Base-by-base conservation (phyloP, 2,888 invertebrate genomes). In the Nesidiocoris tenuis region DNA sequence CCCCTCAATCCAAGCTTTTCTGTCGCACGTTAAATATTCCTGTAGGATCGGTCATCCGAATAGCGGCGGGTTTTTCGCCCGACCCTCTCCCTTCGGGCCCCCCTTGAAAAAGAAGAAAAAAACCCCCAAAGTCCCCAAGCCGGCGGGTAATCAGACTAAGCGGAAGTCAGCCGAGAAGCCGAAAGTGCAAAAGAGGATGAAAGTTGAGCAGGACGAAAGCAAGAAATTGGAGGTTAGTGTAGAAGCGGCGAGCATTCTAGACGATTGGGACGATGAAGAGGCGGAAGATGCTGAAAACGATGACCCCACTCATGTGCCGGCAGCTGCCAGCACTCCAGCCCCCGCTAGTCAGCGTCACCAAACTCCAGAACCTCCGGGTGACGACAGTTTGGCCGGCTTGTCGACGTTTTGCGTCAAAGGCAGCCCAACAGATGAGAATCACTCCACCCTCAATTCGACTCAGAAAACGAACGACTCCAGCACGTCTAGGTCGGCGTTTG, bases 181-280 rank as follows among this genome's bases (percentile, higher is more conserved):
- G 12, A 39, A 39, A 5, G 59, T 59, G n/a, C n/a, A 59, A n/a
- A 59, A 59, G n/a, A 59, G 19, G 59, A 59, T 9, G n/a, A 59
- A 59, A n/a, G n/a, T 59, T 5, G 17, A 18, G 7, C 59, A n/a
- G 19, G 19, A 59, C n/a, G 59, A n/a, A n/a, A 59, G 59, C 59
- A 59, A 39, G 12, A 39, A n/a, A 59, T 59, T 59, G 59, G 70
- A 70, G 17, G 61, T 59, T 22, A 70, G 70, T 24, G 17, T 17
- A 7, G 59, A 70, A 70, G 21, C n/a, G 16, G 61, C 57, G 59
- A 88, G 90, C 80, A 84, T 93, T 61, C 83, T 93, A 76, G 91
- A 91, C 0, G 93, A 93, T 81, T 93, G 93, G 92, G 89, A 89
- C 79, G 92, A 92, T 80, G 89, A 86, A 77, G 87, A 86, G 18